phyloP scores from a whole-genome alignment of 2,113 vertebrate species.

The Lophochroa leadbeateri region DNA sequence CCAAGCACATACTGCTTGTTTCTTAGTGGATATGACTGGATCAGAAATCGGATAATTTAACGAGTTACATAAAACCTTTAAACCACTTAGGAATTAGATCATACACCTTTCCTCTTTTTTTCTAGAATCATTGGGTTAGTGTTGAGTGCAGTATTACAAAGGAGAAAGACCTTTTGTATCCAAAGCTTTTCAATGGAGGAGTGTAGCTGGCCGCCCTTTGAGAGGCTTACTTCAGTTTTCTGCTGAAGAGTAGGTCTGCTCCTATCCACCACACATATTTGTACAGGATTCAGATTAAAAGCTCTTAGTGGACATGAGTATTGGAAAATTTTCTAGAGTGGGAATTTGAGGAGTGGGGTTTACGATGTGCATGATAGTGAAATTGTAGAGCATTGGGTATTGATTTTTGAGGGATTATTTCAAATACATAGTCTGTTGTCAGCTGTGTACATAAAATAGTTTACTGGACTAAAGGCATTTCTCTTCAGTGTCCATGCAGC shows the following conservation, averaged over 20 bases:
- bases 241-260: not conserved
- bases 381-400: not conserved
- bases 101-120: not conserved
- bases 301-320: not conserved
- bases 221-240: not conserved
- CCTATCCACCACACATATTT: not conserved
- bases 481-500: not conserved
- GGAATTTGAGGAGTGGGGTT: not conserved
- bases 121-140: not conserved
- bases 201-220: not conserved
- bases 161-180: not conserved
- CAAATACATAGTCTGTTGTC: not conserved
- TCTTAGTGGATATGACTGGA: not conserved
- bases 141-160: not conserved
- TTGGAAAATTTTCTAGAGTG: not conserved
- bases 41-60: not conserved
- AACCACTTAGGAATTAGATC: not conserved
- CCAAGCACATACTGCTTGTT: not conserved
- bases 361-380: not conserved
- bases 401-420: not conserved
- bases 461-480: not conserved
- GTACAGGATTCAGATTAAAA: not conserved
- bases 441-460: not conserved
- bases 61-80: not conserved
- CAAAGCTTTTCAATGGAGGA: not conserved